These are phyloP conservation scores for Craseonycteris thonglongyai DNA, from an alignment of 2,113 vertebrate genomes.

Conservation along the genomic window DNA sequence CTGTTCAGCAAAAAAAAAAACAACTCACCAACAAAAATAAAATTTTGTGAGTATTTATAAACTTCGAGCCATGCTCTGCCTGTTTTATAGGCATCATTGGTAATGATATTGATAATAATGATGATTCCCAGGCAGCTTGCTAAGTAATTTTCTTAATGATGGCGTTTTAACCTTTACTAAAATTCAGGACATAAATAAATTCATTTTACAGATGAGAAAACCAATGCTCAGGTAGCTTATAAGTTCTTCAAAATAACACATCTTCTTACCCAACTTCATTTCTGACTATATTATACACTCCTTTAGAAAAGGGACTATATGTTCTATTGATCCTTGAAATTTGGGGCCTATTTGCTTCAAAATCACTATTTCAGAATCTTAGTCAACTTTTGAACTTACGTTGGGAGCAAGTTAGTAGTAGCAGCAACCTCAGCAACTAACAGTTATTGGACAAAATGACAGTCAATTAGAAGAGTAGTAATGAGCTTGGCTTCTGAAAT, in stretches of 20 bases:
- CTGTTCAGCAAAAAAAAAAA: background rate
- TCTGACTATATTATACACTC: background rate
- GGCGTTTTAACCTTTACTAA: background rate
- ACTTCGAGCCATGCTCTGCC: background rate
- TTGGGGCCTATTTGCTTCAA: background rate
- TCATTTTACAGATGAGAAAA: background rate
- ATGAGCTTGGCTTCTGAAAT: background rate
- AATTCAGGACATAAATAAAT: background rate
- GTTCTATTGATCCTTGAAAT: background rate
- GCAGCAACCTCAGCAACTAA: background rate
- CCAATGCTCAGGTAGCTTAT: background rate
- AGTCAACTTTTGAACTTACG: background rate
- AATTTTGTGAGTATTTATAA: background rate
- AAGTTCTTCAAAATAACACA: background rate
- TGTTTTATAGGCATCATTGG: background rate
- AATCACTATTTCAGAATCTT: background rate
- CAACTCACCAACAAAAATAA: background rate
- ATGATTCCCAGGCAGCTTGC: background rate
- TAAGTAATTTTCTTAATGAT: background rate
- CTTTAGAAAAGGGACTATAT: background rate
- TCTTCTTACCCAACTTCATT: background rate
- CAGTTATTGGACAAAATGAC: background rate
- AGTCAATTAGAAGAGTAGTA: background rate
- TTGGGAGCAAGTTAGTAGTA: background rate
- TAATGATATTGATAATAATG: background rate